phyloP scores from a whole-genome alignment of 2,888 invertebrate genomes.

The Prosopocoilus inquinatus region DNA sequence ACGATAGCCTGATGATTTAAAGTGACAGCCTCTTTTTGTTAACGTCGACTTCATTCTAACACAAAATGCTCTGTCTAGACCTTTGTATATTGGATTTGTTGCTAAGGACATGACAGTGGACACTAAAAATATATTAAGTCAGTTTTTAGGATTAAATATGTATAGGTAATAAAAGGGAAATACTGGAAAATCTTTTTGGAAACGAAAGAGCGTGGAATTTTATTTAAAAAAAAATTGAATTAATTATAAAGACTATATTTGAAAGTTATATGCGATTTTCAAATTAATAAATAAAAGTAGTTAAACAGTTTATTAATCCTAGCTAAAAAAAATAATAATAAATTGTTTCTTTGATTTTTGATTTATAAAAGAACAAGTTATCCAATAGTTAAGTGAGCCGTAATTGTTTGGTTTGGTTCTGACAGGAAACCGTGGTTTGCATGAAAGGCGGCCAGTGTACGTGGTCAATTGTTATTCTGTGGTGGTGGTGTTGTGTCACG shows the following conservation, averaged over 20 bases:
- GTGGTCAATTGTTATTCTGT: constrained; percentile 48
- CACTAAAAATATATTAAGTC: constrained; percentile 55
- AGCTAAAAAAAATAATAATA: too few relatives aligned
- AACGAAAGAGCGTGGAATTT: too few relatives aligned
- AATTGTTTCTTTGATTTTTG: too few relatives aligned
- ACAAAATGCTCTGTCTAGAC: constrained; percentile 90
- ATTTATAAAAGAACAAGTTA: constrained; percentile 5
- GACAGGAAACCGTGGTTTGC: constrained; percentile 48
- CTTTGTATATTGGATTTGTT: constrained; percentile 66
- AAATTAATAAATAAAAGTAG: too few relatives aligned
- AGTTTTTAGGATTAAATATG: too few relatives aligned
- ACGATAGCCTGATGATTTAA: constrained; percentile 93
- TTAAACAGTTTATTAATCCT: too few relatives aligned
- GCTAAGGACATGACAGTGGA: constrained; percentile 80
- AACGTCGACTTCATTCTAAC: constrained; percentile 97
- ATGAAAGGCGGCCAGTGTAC: constrained; percentile 45
- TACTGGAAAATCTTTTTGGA: too few relatives aligned
- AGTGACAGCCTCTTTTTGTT: constrained; percentile 95
- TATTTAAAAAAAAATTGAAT: not conserved
- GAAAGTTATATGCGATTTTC: not conserved
- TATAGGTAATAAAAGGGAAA: too few relatives aligned
- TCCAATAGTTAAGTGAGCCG: constrained; percentile 24
- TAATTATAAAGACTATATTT: not conserved
- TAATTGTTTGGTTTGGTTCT: constrained; percentile 34
- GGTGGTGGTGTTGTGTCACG: constrained; percentile 46